Evolutionary conservation across 1,140 invertebrate genomes (phyloP).

Genomic region (Metaphire vulgaris): DNA sequence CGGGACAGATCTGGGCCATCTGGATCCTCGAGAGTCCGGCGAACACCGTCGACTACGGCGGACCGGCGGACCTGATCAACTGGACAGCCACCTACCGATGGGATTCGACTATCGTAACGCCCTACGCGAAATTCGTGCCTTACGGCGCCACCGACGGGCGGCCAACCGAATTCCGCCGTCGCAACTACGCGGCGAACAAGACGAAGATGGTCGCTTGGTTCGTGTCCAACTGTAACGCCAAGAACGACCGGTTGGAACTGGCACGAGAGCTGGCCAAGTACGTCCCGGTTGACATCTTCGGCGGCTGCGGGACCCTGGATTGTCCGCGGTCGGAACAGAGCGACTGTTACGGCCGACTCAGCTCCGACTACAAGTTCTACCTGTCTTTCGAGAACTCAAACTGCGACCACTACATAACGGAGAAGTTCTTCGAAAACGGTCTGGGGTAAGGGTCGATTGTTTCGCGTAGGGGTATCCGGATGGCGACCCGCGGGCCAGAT

Average conservation of each 20-base stretch:
- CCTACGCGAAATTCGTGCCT: conserved; percentile 19
- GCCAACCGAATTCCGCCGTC: neutral
- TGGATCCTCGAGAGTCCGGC: conserved; percentile 65
- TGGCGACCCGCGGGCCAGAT: too few species aligned
- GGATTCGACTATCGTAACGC: conserved; percentile 25
- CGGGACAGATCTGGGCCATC: conserved; percentile 56
- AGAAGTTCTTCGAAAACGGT: conserved; percentile 38
- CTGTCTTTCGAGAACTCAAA: conserved; percentile 40
- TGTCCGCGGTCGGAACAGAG: conserved; percentile 31
- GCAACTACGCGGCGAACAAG: neutral
- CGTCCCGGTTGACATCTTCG: conserved; percentile 85
- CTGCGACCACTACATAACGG: conserved; percentile 40
- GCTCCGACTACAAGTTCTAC: conserved; percentile 34
- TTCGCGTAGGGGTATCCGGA: too few species aligned
- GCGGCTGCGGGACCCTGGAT: conserved; percentile 64
- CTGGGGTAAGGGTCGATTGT: conserved; percentile 13
- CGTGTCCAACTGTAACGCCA: neutral
- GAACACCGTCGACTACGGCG: conserved; percentile 39
- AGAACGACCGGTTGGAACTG: conserved; percentile 58
- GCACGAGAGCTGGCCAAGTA: conserved; percentile 78
- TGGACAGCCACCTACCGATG: conserved; percentile 25
- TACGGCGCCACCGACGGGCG: too few species aligned
- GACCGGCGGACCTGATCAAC: conserved; percentile 14
- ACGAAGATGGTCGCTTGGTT: neutral
- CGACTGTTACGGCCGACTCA: conserved; percentile 1